Evolutionary conservation across 2,888 invertebrate species (phyloP), one percentile per base, ranked within the genome.

Genomic region (Coelopa pilipes): DNA sequence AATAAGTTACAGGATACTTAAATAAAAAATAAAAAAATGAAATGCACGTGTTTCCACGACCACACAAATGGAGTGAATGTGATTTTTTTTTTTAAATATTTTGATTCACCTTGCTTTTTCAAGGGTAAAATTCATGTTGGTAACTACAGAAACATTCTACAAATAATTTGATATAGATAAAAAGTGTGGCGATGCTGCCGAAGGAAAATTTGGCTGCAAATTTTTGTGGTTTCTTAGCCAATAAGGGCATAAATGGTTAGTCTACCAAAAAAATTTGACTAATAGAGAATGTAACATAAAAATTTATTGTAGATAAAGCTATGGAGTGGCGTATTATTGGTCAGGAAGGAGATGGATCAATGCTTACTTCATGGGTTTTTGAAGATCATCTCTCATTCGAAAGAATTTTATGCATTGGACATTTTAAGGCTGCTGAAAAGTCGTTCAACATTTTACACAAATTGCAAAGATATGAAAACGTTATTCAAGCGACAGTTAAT

Each of bases 401-500:
- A 74, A 80, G 82, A 0, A 81, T 84, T 76, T 87, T 87, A 1
- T 87, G 87, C 74, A 89, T 93, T 76, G 93, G 93, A 0, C 87
- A 91, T 59, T 93, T 92, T 81, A 89, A 90, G 75, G 90, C 91
- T 76, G 89, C 89, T 74, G 89, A 89, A 21, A 92, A 93, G 84
- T 86, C 88, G 7, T 85, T 93, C 70, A 85, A 89, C 80, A 89
- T 90, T 49, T 85, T 95, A 12, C 89, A 93, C 82, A 90, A 89
- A 34, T 93, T 94, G 83, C 89, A 89, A 70, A 89, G 90, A 76
- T 79, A 80, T 0, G 78, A 91, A 2, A 94, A 94, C 82, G 90
- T 94, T 70, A 91, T 94, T 77, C 95, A 96, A 88, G 95, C 94
- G 15, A 93, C 94, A 5, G 90, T 95, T 5, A 95, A 95, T 83